Conservation (phyloP, 1,140 invertebrate species). For the Mycetomoellerius zeteki region DNA sequence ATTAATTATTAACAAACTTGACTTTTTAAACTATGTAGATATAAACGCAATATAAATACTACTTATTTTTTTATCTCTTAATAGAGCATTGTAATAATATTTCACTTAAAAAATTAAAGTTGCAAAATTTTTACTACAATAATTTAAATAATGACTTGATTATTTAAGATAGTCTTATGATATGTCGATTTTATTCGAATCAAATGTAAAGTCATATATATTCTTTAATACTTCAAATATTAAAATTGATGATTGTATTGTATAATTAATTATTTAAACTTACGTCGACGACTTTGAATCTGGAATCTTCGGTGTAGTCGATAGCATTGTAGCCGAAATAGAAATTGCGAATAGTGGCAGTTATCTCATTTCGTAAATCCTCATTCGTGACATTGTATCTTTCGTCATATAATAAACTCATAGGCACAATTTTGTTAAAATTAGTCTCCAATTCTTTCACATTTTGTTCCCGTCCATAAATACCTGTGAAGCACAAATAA, state of each 20-base stretch:
- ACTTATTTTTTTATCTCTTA: not conserved
- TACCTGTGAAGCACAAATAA: constrained; percentile 67
- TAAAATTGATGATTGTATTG: not conserved
- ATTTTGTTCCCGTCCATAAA: constrained; percentile 76
- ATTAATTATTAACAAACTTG: not conserved
- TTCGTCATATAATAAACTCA: constrained; percentile 89
- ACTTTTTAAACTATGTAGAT: not conserved
- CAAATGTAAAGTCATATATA: not conserved
- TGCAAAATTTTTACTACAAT: not conserved
- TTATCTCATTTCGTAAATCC: constrained; percentile 83
- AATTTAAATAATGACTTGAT: not conserved
- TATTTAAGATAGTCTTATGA: not conserved
- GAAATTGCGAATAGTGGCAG: constrained; percentile 87
- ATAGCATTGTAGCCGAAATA: constrained; percentile 88
- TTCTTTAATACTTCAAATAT: not conserved
- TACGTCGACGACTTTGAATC: constrained; percentile 87
- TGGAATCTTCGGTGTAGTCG: constrained; percentile 83
- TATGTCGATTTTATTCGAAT: not conserved
- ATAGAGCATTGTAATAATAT: too few relatives aligned
- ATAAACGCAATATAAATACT: not conserved
- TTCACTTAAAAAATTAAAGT: not conserved
- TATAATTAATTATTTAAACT: constrained; percentile 69
- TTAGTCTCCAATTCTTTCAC: constrained; percentile 85
- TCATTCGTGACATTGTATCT: constrained; percentile 79
- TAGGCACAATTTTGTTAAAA: constrained; percentile 88